Evolutionary conservation across 1,140 invertebrate species (phyloP), one percentile per base, ranked within the genome.

Genomic region (Tenebrio molitor): DNA sequence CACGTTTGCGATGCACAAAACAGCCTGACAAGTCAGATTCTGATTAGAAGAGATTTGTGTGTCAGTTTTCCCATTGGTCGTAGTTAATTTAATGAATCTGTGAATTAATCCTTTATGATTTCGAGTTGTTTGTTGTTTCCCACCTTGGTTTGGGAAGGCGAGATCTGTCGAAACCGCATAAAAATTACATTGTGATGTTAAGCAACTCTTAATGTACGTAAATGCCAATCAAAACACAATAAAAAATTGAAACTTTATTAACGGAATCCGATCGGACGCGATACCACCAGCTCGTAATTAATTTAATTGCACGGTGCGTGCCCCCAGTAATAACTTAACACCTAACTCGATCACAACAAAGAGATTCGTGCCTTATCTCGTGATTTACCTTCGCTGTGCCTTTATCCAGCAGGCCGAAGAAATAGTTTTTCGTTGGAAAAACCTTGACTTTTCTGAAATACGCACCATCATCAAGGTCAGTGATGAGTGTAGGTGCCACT

Each of bases 171-270:
- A 50, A 50, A 50, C 44, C n/a, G 17, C 19, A 16, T 29, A 29
- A 29, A 29, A 29, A 29, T 29, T 29, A 3, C 25, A 8, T 8
- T 8, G 25, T n/a, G n/a, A n/a, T n/a, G 10, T 19, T 50, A 21
- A 50, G 44, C 17, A 50, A 50, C 17, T 17, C n/a, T 8, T 50
- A 50, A 17, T 50, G 17, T 17, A 50, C 1, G 44, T 33, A 4
- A 29, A 21, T 29, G 23, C 23, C 50, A 58, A 58, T 58, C 50
- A 58, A 58, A 58, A 29, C 23, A 58, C 23, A 58, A 58, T 29
- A 17, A 19, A 58, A 33, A 58, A 1, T 0, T 10, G n/a, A n/a
- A 15, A 4, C 21, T 58, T 8, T 14, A 29, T 15, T 58, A 14
- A 25, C 23, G 23, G 4, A 58, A 58, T 29, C 50, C 29, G 50